phyloP scores from a whole-genome alignment of 2,888 invertebrate species.

The Aphidoletes aphidimyza region DNA sequence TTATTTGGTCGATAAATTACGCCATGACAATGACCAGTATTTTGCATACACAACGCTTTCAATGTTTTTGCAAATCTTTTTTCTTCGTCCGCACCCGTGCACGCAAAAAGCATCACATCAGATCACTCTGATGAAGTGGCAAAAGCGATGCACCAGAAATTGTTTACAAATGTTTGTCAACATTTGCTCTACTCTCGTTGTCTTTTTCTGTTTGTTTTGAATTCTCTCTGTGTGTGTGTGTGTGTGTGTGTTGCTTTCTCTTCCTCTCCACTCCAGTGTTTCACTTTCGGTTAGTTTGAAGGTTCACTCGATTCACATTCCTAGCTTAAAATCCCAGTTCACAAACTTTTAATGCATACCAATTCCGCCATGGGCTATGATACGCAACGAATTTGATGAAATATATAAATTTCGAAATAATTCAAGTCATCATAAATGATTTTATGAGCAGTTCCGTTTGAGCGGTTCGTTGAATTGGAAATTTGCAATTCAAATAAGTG shows the following conservation, averaged over 20 bases:
- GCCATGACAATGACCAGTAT: constrained; percentile 21
- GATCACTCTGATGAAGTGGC: constrained; percentile 51
- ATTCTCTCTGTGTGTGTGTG: not conserved
- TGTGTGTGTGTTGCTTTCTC: not conserved
- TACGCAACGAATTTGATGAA: constrained; percentile 18
- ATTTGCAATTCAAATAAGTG: too few relatives aligned
- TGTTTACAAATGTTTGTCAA: constrained; percentile 50
- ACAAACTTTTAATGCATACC: constrained; percentile 15
- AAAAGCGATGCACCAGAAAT: constrained; percentile 48
- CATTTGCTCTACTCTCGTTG: not conserved
- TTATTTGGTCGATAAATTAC: constrained; percentile 49
- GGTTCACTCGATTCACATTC: too few relatives aligned
- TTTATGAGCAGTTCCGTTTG: constrained; percentile 5
- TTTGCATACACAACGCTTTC: not conserved
- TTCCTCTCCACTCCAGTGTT: not conserved
- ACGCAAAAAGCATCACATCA: not conserved
- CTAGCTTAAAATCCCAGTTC: not conserved
- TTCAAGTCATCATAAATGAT: constrained; percentile 46
- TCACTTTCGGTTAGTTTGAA: not conserved
- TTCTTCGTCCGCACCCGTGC: not conserved
- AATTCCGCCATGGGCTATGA: not conserved
- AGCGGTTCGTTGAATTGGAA: not conserved
- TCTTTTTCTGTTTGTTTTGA: not conserved
- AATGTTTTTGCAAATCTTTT: not conserved
- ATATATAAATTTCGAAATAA: constrained; percentile 39